Base-by-base conservation (phyloP, 1,140 invertebrate genomes). In the Phenacoccus solenopsis region DNA sequence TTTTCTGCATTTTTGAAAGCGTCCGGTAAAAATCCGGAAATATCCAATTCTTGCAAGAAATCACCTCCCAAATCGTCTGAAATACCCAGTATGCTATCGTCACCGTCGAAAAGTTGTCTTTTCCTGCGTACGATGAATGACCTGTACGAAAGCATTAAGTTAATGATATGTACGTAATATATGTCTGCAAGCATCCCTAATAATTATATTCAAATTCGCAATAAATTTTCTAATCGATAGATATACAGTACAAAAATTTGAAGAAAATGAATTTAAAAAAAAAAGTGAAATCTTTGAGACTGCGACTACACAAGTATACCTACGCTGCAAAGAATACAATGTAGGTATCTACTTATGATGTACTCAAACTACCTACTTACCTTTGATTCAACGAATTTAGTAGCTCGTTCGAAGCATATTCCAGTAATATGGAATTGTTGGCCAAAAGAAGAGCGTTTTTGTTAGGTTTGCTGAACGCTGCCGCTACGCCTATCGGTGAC, bases 401-500 rank as follows among this genome's bases (percentile, higher is more conserved):
- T 10, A 94, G 86, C 79, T 93, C 90, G 73, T 90, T 89, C 0
- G 91, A 92, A 0, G 91, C 90, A 72, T 91, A 86, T 78, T 96
- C 93, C 64, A 90, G 88, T 68, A 95, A 83, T n/a, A 94, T 81
- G 0, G 93, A 95, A 1, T 89, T 87, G 74, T 96, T 95, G 1
- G 91, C 90, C 10, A 94, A 77, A 28, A 87, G 81, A 0, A 94
- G 77, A 4, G 93, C 90, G 72, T 90, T 87, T 76, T 86, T 84
- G 76, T 91, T 94, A 1, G 92, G 90, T 74, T 93, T 90, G 38
- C 89, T 91, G 79, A 94, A 93, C 9, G 90, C 91, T 0, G 90
- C 91, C 16, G 90, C 90, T 0, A 87, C 91, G 2, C 91, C 91
- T n/a, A 87, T 83, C 3, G 91, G 85, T 1, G 91, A 94, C 75